These are phyloP conservation scores for Oscheius sp. DNA, from an alignment of 2,888 invertebrate species.

Conservation along the genomic window DNA sequence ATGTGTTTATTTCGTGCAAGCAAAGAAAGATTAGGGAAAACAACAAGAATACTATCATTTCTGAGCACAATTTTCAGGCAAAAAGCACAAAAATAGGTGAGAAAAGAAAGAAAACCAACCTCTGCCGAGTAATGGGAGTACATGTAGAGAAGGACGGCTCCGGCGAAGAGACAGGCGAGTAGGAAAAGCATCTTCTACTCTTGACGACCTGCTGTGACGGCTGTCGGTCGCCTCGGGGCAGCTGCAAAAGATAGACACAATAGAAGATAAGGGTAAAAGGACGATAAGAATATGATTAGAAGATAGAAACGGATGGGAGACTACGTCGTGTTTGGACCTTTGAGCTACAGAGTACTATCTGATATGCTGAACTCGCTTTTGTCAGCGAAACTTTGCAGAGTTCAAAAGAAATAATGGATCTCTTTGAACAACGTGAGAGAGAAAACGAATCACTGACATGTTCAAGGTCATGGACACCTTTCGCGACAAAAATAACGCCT, in stretches of 20 bases:
- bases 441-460: too few relatives aligned
- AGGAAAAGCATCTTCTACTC: conserved; percentile 10
- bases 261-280: conserved; percentile 10
- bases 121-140: conserved; percentile 34
- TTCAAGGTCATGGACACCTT: too few relatives aligned
- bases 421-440: too few relatives aligned
- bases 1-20: not conserved
- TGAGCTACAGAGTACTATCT: too few relatives aligned
- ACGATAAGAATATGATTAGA: not conserved
- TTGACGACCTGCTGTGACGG: not conserved
- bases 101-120: conserved; percentile 14
- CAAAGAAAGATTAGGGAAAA: not conserved
- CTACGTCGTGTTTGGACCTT: too few relatives aligned
- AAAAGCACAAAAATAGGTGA: not conserved
- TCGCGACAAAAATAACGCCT: too few relatives aligned
- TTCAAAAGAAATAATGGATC: too few relatives aligned
- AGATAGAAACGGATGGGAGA: too few relatives aligned
- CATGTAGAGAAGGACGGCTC: conserved; percentile 21
- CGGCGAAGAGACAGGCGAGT: not conserved
- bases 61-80: not conserved
- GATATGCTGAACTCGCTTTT: too few relatives aligned
- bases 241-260: conserved; percentile 5
- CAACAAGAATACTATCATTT: not conserved
- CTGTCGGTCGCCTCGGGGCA: conserved; percentile 2
- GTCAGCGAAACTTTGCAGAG: too few relatives aligned